Percentiles rank a stretch among this genome's conserved stretches.
Conservation (phyloP, 2,888 invertebrate species). For the Gibbula magus region DNA sequence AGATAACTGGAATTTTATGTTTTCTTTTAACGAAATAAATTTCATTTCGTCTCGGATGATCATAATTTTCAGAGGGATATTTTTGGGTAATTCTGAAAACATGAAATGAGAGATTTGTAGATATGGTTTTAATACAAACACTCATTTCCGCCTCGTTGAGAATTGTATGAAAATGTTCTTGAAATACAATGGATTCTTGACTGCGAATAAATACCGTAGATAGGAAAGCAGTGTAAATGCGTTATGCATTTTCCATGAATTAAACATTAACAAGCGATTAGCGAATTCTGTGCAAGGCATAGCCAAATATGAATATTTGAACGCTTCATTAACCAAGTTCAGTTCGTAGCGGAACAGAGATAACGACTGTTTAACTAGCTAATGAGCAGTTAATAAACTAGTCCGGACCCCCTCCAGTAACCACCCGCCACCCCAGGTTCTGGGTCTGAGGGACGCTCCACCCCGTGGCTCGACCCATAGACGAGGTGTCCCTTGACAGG, state of each 20-base stretch:
- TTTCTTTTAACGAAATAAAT: too few relatives aligned
- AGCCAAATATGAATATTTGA: background rate
- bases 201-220: too few relatives aligned
- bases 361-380: background rate
- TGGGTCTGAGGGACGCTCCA: background rate
- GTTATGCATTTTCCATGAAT: background rate
- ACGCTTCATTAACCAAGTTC: background rate
- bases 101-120: too few relatives aligned
- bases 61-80: too few relatives aligned
- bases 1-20: too few relatives aligned
- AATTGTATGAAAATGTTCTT: too few relatives aligned
- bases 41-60: too few relatives aligned
- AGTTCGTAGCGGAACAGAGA: background rate
- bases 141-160: too few relatives aligned
- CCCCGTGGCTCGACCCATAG: conserved; percentile 5
- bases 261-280: conserved; percentile 10
- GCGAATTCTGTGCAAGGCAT: background rate
- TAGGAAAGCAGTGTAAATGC: too few relatives aligned
- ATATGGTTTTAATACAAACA: too few relatives aligned
- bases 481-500: background rate
- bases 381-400: conserved; percentile 1
- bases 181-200: too few relatives aligned
- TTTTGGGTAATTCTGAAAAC: too few relatives aligned
- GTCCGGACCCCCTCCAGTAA: background rate
- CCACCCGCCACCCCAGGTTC: background rate